Evolutionary conservation across 2,797 vertebrate genomes (phyloP).

Genomic region (Hydrocynus forskahlii): DNA sequence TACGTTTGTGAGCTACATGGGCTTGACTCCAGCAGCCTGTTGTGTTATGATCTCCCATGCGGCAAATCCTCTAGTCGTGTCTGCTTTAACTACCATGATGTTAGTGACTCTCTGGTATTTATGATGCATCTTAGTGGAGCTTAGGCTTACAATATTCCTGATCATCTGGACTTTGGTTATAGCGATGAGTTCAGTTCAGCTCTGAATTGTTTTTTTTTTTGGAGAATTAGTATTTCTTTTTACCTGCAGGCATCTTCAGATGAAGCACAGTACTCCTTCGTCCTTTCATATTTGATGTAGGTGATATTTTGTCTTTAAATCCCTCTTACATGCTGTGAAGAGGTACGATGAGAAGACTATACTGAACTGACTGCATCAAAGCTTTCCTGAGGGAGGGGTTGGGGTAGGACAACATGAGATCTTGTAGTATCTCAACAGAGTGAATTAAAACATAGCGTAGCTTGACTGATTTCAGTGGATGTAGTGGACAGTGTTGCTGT

Average conservation of each 20-base stretch:
- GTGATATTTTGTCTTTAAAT: constrained; percentile 25
- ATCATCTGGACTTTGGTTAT: constrained; percentile 37
- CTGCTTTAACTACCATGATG: constrained; percentile 37
- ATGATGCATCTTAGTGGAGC: background rate
- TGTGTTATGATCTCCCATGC: constrained; percentile 21
- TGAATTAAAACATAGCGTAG: background rate
- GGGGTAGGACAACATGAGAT: background rate
- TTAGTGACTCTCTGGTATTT: constrained; percentile 16
- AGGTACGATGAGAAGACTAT: background rate
- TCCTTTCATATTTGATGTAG: constrained; percentile 19
- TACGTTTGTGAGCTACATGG: background rate
- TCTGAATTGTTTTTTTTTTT: too few relatives aligned
- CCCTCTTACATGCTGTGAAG: constrained; percentile 19
- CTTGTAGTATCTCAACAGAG: background rate
- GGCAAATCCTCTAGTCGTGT: constrained; percentile 32
- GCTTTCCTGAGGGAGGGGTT: background rate
- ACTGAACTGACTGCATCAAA: background rate
- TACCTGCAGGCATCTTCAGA: constrained; percentile 23
- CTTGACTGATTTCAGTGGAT: background rate
- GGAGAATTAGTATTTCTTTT: constrained; percentile 23
- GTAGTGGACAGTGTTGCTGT: background rate
- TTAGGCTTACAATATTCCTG: constrained; percentile 19
- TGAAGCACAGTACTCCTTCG: background rate
- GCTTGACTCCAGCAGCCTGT: constrained; percentile 19
- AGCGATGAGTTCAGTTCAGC: constrained; percentile 25